Evolutionary conservation across 2,797 vertebrate species (phyloP).

Genomic region (Microctenopoma stevenorrisi): DNA sequence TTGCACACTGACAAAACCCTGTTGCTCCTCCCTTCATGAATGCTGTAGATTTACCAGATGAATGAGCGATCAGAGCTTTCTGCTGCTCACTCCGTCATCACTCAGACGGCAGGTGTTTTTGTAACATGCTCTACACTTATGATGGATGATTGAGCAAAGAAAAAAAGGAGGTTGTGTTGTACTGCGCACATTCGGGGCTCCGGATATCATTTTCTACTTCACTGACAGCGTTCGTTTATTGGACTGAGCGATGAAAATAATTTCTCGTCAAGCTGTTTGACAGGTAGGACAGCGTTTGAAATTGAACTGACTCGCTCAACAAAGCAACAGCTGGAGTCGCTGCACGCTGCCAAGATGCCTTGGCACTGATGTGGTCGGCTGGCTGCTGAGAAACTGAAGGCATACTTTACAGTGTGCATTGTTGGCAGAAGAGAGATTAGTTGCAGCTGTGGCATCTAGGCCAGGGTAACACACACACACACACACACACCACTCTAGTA

Average conservation of each 20-base stretch:
- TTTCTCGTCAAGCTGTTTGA: constrained; percentile 45
- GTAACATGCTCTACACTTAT: constrained; percentile 1
- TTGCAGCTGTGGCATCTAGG: constrained; percentile 59
- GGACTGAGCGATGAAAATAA: constrained; percentile 37
- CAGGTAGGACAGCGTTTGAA: constrained; percentile 46
- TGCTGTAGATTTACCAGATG: constrained; percentile 34
- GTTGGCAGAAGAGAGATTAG: constrained; percentile 42
- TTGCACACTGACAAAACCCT: not conserved
- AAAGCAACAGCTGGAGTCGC: constrained; percentile 61
- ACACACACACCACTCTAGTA: constrained; percentile 1
- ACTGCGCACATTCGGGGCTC: constrained; percentile 1
- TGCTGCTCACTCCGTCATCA: constrained; percentile 34
- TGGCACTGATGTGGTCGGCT: constrained; percentile 38
- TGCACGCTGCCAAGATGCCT: constrained; percentile 43
- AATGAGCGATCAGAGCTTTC: constrained; percentile 22
- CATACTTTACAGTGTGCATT: constrained; percentile 43
- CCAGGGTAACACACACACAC: constrained; percentile 8
- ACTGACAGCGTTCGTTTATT: constrained; percentile 38
- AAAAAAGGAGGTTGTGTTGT: not conserved
- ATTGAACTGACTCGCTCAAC: constrained; percentile 51
- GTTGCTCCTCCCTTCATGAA: not conserved
- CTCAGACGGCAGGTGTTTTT: constrained; percentile 34
- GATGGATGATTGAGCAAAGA: constrained; percentile 23
- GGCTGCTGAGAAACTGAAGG: constrained; percentile 33
- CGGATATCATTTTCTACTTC: constrained; percentile 14